These are phyloP conservation scores for Hydriomena furcata DNA, from an alignment of 2,888 invertebrate genomes.

Conservation along the genomic window DNA sequence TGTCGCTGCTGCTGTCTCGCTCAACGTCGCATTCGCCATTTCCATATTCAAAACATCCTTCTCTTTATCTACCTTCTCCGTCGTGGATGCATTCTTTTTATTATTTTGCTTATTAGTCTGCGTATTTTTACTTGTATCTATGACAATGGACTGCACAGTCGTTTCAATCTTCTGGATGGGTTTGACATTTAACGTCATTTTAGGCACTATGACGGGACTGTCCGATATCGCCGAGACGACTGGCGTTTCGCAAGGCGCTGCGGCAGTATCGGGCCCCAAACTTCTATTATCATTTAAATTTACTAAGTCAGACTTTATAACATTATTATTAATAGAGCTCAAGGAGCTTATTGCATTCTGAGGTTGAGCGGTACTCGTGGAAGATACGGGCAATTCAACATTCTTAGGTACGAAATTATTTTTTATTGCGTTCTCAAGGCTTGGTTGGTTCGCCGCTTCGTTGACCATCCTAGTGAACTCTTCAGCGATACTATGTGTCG, in stretches of 20 bases:
- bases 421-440: constrained; percentile 60
- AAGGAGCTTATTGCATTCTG: constrained; percentile 71
- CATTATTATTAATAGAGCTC: constrained; percentile 72
- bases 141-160: constrained; percentile 56
- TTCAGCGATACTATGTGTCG: constrained; percentile 67
- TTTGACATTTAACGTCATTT: constrained; percentile 73
- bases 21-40: not conserved
- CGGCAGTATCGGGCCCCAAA: constrained; percentile 66
- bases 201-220: constrained; percentile 86
- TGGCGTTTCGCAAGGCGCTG: constrained; percentile 79
- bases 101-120: constrained; percentile 58
- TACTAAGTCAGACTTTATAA: constrained; percentile 75
- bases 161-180: constrained; percentile 69
- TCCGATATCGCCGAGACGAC: constrained; percentile 89
- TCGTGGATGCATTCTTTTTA: constrained; percentile 25
- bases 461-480: constrained; percentile 77
- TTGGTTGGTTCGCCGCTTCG: constrained; percentile 70
- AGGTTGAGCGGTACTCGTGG: constrained; percentile 59
- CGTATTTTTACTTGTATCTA: constrained; percentile 69
- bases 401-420: constrained; percentile 57
- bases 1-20: constrained; percentile 12
- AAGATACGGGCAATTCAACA: constrained; percentile 55
- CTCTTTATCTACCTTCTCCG: constrained; percentile 61
- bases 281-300: constrained; percentile 70
- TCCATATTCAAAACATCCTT: constrained; percentile 34